Percentiles rank a stretch among this genome's conserved stretches.
Conservation (phyloP, 92 coral and sea anemone species). For the Pocillopora grandis region DNA sequence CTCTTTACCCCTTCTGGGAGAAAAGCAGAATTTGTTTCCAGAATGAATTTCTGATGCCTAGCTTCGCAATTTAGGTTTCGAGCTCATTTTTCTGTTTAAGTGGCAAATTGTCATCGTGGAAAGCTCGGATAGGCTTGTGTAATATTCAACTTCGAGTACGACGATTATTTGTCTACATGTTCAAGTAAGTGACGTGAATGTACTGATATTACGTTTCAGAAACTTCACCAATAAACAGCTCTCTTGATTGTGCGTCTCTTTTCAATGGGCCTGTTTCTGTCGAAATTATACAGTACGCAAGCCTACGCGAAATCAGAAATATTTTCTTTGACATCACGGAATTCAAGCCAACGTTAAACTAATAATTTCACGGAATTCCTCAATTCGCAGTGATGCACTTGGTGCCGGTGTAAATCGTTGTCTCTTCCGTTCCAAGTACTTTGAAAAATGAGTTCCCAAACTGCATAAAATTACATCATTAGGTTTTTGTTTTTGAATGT, state of each 20-base stretch:
- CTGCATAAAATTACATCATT: constrained; percentile 14
- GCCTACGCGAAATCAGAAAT: neutral
- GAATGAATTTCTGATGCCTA: neutral
- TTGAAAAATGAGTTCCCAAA: neutral
- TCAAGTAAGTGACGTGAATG: neutral
- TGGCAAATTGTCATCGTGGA: neutral
- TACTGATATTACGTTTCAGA: neutral
- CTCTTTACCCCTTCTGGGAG: constrained; percentile 18
- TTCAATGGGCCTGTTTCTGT: neutral
- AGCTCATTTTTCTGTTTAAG: neutral
- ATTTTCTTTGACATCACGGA: neutral
- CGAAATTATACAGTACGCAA: neutral
- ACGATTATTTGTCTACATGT: neutral
- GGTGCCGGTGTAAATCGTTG: constrained; percentile 5
- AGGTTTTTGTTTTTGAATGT: constrained; percentile 15
- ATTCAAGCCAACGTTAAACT: neutral
- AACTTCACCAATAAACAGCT: constrained; percentile 4
- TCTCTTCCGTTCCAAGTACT: constrained; percentile 14
- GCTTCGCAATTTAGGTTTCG: constrained; percentile 10
- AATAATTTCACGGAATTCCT: neutral
- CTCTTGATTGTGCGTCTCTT: neutral
- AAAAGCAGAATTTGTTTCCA: neutral
- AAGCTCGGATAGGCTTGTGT: neutral
- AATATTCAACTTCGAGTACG: neutral
- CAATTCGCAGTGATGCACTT: neutral